A percentile compares a stretch with the other conserved stretches of the same genome.
Evolutionary conservation across 2,797 vertebrate genomes (phyloP).

Genomic region (Halcyon leucocephala): DNA sequence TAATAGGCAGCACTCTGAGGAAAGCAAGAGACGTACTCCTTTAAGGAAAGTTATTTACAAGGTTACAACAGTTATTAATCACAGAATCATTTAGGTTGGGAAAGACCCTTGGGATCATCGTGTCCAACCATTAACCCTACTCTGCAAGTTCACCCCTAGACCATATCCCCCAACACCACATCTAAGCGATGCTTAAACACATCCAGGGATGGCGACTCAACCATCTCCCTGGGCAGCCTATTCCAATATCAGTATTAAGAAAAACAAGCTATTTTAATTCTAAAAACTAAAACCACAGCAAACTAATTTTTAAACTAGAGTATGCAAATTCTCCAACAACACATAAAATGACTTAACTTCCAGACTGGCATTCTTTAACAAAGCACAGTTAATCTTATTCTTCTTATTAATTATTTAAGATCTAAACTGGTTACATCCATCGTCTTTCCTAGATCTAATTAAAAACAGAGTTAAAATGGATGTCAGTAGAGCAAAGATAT

Average conservation of each 20-base stretch:
- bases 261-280: not conserved
- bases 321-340: not conserved
- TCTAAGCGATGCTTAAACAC: too few relatives aligned
- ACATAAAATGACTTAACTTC: not conserved
- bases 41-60: not conserved
- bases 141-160: too few relatives aligned
- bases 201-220: too few relatives aligned
- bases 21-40: not conserved
- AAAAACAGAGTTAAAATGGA: not conserved
- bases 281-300: not conserved
- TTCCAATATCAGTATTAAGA: too few relatives aligned
- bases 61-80: too few relatives aligned
- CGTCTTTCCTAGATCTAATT: not conserved
- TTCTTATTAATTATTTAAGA: not conserved
- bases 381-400: not conserved
- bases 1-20: not conserved
- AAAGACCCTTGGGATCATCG: too few relatives aligned
- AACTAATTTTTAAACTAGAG: not conserved
- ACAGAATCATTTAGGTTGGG: too few relatives aligned
- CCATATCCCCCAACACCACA: too few relatives aligned
- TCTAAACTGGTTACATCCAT: not conserved
- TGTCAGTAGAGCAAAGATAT: not conserved
- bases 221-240: too few relatives aligned
- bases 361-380: not conserved
- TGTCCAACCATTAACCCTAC: too few relatives aligned